Evolutionary conservation across 2,113 vertebrate genomes (phyloP), one percentile per base, ranked within the genome.

Genomic region (Cynopterus brachyotis): DNA sequence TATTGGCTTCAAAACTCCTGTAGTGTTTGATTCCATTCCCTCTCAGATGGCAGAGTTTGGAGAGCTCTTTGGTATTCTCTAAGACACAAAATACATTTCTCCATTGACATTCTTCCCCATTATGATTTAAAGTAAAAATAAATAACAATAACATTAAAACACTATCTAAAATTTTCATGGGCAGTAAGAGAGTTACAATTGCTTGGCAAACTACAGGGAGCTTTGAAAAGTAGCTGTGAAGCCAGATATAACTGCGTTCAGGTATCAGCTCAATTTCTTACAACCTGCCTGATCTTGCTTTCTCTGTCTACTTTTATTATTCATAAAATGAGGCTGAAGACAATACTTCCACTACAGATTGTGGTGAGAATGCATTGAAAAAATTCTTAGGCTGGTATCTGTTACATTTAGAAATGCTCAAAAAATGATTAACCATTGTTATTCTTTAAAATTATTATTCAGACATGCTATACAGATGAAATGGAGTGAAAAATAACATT

Each of bases 31-130:
- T 90, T 50, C 55, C 26, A 62, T 28, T 64, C 9, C 45, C 20
- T 59, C 47, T 83, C 30, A 53, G 10, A 67, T 96, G 60, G 26
- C 66, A 82, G 50, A 80, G 40, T 45, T 96, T 60, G 85, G 60
- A 32, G 22, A 86, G n/a, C 8, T 88, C 66, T 78, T 55, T 67
- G 30, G 30, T 78, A 17, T 37, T 66, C 70, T 85, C 57, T 10
- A 79, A 40, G 15, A 73, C 45, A 60, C 13, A n/a, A 80, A 17
- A 4, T 47, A 3, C 2, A 2, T 60, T 72, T 82, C 8, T 86
- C n/a, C 50, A 93, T 47, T 97, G 94, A 93, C 40, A 42, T 95
- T 9, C 66, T 96, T 96, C 37, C 62, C 1, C n/a, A 91, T 93
- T 42, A 98, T 88, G 79, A 97, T 67, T 22, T 85, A 89, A 57